Percentiles rank a stretch among this genome's conserved stretches.
Conservation (phyloP, 2,888 invertebrate genomes). For the Lepidochitona cinerea region DNA sequence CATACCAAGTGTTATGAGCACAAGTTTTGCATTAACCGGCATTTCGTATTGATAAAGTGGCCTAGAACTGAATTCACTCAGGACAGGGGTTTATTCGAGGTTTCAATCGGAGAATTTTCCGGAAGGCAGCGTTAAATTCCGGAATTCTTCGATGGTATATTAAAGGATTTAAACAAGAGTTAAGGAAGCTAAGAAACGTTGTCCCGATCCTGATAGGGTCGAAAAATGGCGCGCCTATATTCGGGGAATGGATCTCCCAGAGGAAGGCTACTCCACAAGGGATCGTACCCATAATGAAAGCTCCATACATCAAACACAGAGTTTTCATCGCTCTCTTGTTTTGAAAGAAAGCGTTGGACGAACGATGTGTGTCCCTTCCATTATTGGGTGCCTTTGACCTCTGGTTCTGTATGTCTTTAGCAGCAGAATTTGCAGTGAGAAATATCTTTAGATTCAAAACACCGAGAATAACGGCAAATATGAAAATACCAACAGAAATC, state of each 20-base stretch:
- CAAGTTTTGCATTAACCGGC: no score
- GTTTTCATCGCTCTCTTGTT: not conserved
- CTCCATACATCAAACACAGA: not conserved
- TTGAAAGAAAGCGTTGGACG: not conserved
- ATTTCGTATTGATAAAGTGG: no score
- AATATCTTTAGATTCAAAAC: not conserved
- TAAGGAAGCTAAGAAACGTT: not conserved
- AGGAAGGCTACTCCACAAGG: not conserved
- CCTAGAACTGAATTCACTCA: no score
- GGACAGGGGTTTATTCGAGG: not conserved
- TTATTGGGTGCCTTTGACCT: not conserved
- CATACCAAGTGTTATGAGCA: no score
- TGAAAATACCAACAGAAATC: not conserved
- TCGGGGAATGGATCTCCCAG: not conserved
- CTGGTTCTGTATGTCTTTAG: not conserved
- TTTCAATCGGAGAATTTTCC: not conserved
- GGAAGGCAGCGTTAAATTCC: not conserved
- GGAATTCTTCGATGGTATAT: not conserved
- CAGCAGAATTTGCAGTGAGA: not conserved
- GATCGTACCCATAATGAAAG: not conserved
- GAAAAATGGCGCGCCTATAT: not conserved
- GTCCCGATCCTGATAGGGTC: not conserved
- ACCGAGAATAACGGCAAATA: not conserved
- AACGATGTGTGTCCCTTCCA: not conserved
- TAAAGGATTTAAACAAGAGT: not conserved